Evolutionary conservation across 2,888 invertebrate genomes (phyloP), one percentile per base, ranked within the genome.

Genomic region (Latrodectus hesperus): DNA sequence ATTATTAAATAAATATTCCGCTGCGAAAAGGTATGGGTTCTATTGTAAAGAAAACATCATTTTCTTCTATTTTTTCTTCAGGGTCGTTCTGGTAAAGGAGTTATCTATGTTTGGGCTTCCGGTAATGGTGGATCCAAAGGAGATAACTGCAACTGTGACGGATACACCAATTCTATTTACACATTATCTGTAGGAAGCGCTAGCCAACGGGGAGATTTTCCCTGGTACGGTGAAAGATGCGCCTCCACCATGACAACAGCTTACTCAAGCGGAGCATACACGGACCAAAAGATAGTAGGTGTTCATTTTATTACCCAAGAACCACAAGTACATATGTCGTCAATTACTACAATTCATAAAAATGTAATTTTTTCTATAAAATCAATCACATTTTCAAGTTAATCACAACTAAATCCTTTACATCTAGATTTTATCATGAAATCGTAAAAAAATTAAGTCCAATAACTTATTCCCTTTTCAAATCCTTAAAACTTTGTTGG

Each of bases 131-230:
- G 98, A 53, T 94, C 94, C 12, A 94, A 94, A 88, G 94, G 94
- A 10, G 98, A 98, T 92, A 96, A 97, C 92, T 98, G 98, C 92
- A 96, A 96, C 91, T 97, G 97, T 92, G 98, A 98, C 92, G 98
- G 98, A 91, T 98, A 96, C 92, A 94, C 95, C 71, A 93, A 96
- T 51, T 96, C 95, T 91, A 95, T 97, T 89, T 97, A 96, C 92
- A 98, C 98, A 0, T 94, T 98, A 89, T 95, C 96, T 0, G 95
- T 98, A 75, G 96, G 96, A 77, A 96, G 96, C 91, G 96, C 96
- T 8, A 96, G 96, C 4, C 96, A 97, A 92, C 94, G 94, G 73
- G 96, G 96, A 38, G 85, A 89, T 49, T 88, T 89, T 52, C 97
- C 97, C 14, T 97, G 96, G 96, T 98, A 98, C 92, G 96, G 96